These are phyloP conservation scores for Latheticus oryzae DNA, from an alignment of 2,888 invertebrate genomes.

Conservation along the genomic window DNA sequence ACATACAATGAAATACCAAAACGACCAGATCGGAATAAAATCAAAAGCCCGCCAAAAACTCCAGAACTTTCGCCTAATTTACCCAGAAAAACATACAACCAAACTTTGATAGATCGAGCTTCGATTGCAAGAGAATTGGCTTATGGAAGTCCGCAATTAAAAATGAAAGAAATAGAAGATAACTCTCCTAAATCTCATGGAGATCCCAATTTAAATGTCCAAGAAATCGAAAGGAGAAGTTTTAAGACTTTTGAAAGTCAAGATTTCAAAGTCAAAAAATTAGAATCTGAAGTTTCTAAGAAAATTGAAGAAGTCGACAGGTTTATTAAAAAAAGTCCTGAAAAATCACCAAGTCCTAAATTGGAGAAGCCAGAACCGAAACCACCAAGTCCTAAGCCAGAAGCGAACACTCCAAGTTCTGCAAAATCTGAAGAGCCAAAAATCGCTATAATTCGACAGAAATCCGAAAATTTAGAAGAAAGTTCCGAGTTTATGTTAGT, in stretches of 20 bases:
- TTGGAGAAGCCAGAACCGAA: slow-evolving; percentile 29
- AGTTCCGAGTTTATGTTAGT: slow-evolving; percentile 88
- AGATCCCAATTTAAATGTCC: too few relatives aligned
- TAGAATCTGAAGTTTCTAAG: too few relatives aligned
- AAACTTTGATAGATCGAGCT: slow-evolving; percentile 66
- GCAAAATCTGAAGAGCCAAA: slow-evolving; percentile 40
- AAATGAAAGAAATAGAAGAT: slow-evolving; percentile 50
- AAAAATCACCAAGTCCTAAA: slow-evolving; percentile 44
- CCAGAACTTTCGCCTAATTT: slow-evolving; percentile 61
- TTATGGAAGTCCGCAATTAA: slow-evolving; percentile 68
- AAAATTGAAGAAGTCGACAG: too few relatives aligned
- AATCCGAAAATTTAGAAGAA: slow-evolving; percentile 69
- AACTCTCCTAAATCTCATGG: slow-evolving; percentile 14
- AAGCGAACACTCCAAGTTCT: slow-evolving; percentile 7
- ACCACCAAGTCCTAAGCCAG: slow-evolving; percentile 23
- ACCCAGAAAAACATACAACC: slow-evolving; percentile 57
- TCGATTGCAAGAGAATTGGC: slow-evolving; percentile 68
- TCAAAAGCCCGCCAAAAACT: slow-evolving; percentile 63
- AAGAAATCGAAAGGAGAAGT: too few relatives aligned
- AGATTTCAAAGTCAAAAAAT: too few relatives aligned
- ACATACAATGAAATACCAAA: slow-evolving; percentile 51
- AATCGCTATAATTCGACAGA: slow-evolving; percentile 47
- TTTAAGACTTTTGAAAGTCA: too few relatives aligned
- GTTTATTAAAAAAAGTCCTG: neutral
- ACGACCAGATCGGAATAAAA: slow-evolving; percentile 60